Evolutionary conservation across 1,140 invertebrate genomes (phyloP), one percentile per base, ranked within the genome.

Genomic region (Drosophila pruinosa): DNA sequence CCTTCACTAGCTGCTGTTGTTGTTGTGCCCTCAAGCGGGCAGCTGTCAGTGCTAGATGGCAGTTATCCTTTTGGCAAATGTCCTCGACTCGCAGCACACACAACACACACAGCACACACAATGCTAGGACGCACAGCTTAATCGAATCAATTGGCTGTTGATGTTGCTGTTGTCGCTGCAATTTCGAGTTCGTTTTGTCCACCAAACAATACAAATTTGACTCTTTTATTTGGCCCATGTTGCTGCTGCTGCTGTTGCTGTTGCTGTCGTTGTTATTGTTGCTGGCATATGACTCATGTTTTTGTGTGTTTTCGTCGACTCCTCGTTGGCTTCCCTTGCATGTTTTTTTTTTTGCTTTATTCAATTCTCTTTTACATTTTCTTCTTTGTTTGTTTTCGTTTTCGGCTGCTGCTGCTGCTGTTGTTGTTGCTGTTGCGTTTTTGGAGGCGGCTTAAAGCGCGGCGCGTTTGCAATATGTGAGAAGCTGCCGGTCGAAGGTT

Each of bases 51-150:
- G 19, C 10, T 21, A 19, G 54, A 4, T 43, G 54, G 6, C 38
- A 31, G 54, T 45, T 31, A 24, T 64, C 61, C 50, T 64, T n/a
- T 14, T 36, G 39, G 72, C 54, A 54, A 56, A 63, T 76, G 61
- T 61, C 56, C 50, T 26, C 41, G 26, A 15, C 39, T 68, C 36
- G 19, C 64, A 22, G 0, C 15, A 38, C 43, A 48, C 22, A 52
- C 34, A 48, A 24, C 56, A 36, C 45, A 56, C 53, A 39, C 45
- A 38, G 4, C 19, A 53, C 50, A 54, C 17, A 53, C 19, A 53
- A 24, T n/a, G n/a, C n/a, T n/a, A n/a, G n/a, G n/a, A 52, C 48
- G 38, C 79, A 75, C 80, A 75, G 63, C 80, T 85, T 85, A 75
- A 83, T 80, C 71, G 74, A 53, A 45, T 69, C 65, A 53, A 52